phyloP scores from a whole-genome alignment of 1,140 invertebrate species.

The Goniozus legneri region DNA sequence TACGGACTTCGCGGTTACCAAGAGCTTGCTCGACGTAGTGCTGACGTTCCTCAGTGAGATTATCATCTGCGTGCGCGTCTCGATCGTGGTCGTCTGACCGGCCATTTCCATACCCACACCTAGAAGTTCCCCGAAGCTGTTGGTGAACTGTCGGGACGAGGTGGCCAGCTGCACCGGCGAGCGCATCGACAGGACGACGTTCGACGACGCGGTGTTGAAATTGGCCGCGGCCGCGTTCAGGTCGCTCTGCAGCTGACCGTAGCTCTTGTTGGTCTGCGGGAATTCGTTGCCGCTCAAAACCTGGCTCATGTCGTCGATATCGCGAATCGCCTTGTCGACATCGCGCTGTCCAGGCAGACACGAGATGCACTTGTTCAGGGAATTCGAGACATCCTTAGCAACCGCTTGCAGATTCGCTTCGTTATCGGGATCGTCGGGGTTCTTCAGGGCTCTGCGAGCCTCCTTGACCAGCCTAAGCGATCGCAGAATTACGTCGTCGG shows the following conservation, averaged over 20 bases:
- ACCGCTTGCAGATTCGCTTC: constrained; percentile 61
- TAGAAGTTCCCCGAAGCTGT: constrained; percentile 74
- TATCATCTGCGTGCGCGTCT: constrained; percentile 75
- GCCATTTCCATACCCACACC: constrained; percentile 79
- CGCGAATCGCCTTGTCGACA: constrained; percentile 80
- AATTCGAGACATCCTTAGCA: constrained; percentile 62
- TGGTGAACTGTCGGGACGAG: constrained; percentile 73
- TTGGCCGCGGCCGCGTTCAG: constrained; percentile 77
- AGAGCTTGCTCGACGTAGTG: constrained; percentile 80
- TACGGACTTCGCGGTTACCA: constrained; percentile 84
- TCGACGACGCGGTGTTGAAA: constrained; percentile 78
- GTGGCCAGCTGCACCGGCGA: constrained; percentile 68
- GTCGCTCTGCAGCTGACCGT: constrained; percentile 81
- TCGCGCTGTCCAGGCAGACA: constrained; percentile 87
- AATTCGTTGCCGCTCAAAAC: constrained; percentile 70
- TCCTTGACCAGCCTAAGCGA: constrained; percentile 76
- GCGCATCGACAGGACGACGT: constrained; percentile 70
- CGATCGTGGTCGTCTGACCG: constrained; percentile 65
- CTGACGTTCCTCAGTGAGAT: constrained; percentile 84
- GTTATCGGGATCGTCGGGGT: constrained; percentile 60
- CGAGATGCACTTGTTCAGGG: constrained; percentile 67
- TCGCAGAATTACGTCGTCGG: constrained; percentile 75
- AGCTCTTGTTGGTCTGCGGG: constrained; percentile 68
- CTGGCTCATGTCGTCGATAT: constrained; percentile 74
- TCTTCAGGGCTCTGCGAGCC: constrained; percentile 65